phyloP scores from a whole-genome alignment of 2,888 invertebrate genomes.

The Stratiomys singularior region DNA sequence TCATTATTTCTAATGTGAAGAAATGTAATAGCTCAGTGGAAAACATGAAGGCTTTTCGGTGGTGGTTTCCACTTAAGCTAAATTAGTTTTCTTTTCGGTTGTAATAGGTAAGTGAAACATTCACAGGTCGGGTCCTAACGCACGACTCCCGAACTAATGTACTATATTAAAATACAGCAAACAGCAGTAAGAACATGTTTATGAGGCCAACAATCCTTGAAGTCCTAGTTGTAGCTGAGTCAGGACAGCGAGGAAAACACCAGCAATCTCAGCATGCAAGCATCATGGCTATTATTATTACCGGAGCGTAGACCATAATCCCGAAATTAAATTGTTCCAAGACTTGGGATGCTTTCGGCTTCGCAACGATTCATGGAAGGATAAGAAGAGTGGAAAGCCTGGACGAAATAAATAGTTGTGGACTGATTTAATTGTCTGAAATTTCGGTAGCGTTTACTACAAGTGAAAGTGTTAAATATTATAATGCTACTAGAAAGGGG shows the following conservation, averaged over 20 bases:
- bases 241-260: background rate
- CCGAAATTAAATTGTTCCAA: constrained; percentile 24
- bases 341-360: background rate
- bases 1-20: constrained; percentile 48
- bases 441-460: background rate
- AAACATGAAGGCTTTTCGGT: background rate
- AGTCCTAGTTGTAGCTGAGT: constrained; percentile 1
- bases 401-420: background rate
- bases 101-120: constrained; percentile 12
- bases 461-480: constrained; percentile 3
- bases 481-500: too few species aligned
- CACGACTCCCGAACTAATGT: constrained; percentile 1
- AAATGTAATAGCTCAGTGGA: background rate
- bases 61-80: background rate
- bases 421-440: background rate
- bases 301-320: constrained; percentile 22
- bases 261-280: constrained; percentile 13
- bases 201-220: constrained; percentile 17
- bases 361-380: background rate
- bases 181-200: background rate
- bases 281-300: constrained; percentile 25
- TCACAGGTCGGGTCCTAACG: background rate
- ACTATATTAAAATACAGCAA: constrained; percentile 10
- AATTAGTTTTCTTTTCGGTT: constrained; percentile 24
- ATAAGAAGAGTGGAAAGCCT: background rate